A percentile compares a stretch with the other conserved stretches of the same genome.
These are phyloP conservation scores for Octodon degus DNA, from an alignment of 2,113 vertebrate genomes.

Conservation along the genomic window DNA sequence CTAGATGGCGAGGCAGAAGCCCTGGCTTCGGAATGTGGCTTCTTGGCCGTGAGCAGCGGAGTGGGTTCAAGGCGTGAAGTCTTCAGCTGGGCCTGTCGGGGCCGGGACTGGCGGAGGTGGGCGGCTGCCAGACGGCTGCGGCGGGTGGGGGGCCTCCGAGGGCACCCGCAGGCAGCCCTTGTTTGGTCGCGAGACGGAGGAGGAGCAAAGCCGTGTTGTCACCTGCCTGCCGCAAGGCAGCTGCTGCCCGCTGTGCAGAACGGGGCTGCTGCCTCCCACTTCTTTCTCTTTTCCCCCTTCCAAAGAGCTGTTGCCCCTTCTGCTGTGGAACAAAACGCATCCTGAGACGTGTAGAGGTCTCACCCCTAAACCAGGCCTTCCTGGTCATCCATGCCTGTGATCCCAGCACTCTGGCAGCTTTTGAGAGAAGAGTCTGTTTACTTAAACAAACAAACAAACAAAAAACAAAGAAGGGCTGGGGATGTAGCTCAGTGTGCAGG, in stretches of 20 bases:
- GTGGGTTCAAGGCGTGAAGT: slow-evolving; percentile 26
- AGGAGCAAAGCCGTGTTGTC: not conserved
- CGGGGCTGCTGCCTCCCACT: not conserved
- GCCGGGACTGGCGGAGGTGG: not conserved
- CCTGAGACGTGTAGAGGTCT: not conserved
- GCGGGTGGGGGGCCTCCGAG: not conserved
- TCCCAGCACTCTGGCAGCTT: not conserved
- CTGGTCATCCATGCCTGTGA: not conserved
- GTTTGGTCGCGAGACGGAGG: too few relatives aligned
- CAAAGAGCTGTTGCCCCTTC: not conserved
- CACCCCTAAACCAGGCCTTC: not conserved
- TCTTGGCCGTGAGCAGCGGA: not conserved
- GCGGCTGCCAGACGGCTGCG: not conserved
- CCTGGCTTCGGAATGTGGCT: not conserved
- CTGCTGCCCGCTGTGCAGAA: not conserved
- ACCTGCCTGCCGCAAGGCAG: not conserved
- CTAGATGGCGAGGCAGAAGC: not conserved
- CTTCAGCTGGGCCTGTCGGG: not conserved
- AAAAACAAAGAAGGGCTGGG: not conserved
- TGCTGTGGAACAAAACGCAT: not conserved
- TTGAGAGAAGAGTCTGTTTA: not conserved
- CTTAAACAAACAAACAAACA: too few relatives aligned
- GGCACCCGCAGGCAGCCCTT: not conserved
- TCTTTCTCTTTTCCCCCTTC: not conserved
- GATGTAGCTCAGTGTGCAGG: not conserved